Evolutionary conservation across 2,888 invertebrate genomes (phyloP).

Genomic region (Agrochola litura): DNA sequence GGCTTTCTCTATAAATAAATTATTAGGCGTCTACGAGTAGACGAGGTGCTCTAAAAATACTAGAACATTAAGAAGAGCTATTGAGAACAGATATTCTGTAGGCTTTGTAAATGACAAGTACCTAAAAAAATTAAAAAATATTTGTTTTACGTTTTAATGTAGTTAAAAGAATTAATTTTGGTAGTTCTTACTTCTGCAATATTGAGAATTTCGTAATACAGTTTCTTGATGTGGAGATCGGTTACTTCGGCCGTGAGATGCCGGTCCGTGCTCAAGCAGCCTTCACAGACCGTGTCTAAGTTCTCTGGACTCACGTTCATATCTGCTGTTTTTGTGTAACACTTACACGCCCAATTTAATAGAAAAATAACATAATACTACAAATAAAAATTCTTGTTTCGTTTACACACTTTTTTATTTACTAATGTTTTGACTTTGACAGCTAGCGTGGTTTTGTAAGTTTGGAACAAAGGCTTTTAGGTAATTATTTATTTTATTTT

Average conservation of each 20-base stretch:
- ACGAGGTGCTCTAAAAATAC: neutral
- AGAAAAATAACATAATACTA: slow-evolving; percentile 34
- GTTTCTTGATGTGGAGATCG: slow-evolving; percentile 64
- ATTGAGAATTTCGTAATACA: slow-evolving; percentile 69
- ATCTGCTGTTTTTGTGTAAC: slow-evolving; percentile 40
- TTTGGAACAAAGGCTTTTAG: slow-evolving; percentile 8
- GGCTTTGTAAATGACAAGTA: neutral
- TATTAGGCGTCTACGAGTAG: too few relatives aligned
- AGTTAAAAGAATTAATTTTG: rapidly evolving
- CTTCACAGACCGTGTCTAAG: slow-evolving; percentile 69
- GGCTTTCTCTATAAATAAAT: neutral
- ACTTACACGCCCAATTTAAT: neutral
- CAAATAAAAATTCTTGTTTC: neutral
- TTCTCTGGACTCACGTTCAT: slow-evolving; percentile 40
- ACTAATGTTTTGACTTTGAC: neutral
- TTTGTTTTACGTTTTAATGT: neutral
- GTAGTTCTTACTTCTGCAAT: slow-evolving; percentile 63
- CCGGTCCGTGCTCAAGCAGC: slow-evolving; percentile 74
- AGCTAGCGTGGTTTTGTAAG: neutral
- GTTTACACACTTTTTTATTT: slow-evolving; percentile 15
- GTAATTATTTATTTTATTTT: neutral
- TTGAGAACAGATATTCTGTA: neutral
- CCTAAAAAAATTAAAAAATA: neutral
- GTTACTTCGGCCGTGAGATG: slow-evolving; percentile 62
- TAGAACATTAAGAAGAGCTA: neutral